Evolutionary conservation across 2,797 vertebrate genomes (phyloP), one percentile per base, ranked within the genome.

Genomic region (Enteromius mattozi): DNA sequence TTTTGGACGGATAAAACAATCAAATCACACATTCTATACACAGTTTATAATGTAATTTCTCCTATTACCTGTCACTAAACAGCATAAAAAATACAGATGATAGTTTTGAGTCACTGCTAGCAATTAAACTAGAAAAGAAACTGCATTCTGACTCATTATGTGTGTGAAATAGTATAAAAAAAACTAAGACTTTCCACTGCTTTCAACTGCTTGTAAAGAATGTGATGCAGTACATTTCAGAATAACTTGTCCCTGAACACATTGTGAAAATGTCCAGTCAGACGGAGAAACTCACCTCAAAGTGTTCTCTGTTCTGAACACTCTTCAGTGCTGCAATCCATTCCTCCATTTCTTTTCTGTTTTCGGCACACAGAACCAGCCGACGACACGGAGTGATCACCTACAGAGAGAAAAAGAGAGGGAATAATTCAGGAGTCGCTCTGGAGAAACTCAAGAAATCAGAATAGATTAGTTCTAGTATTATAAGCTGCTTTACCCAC

Each of bases 341-440:
- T 66, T 99, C 98, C 92, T 99, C 98, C 98, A 99, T 99, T 89
- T 99, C 98, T 89, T 99, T 99, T 87, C 98, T 96, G 95, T 97
- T 99, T 88, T 99, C 98, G 0, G 98, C 97, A 87, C 97, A 99
- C 81, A 99, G 94, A 84, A 98, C 97, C 78, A 99, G 95, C 61
- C 97, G 97, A 82, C 97, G 93, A 87, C 97, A 99, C 0, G 98
- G 98, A 81, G 98, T 99, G 92, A 99, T 99, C 77, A 99, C 96
- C 97, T 99, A 86, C 74, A 42, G 24, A 89, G 72, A 89, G 24
- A 89, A 5, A 78, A 40, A 80, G 56, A 80, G 42, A 84, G 74
- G 19, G 6, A 1, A 54, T 13, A 70, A 33, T 27, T 33, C 24
- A 59, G 14, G 47, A 24, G 33, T 35, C 3, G n/a, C 51, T 51